Conservation (phyloP, 2,888 invertebrate genomes). For the Pachymerium ferrugineum region DNA sequence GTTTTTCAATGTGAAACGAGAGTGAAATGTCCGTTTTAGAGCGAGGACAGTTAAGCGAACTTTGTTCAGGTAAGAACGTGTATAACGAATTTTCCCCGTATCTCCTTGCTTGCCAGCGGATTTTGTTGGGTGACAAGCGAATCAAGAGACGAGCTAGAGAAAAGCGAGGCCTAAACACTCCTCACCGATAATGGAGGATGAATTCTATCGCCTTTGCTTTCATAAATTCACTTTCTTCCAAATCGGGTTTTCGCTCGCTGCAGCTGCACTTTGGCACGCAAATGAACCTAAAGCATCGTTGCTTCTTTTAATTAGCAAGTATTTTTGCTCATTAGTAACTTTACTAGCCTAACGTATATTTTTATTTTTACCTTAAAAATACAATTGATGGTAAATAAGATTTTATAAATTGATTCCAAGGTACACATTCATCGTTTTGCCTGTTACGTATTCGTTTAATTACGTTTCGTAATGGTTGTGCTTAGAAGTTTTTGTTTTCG, state of each 20-base stretch:
- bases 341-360: neutral
- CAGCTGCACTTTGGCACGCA: neutral
- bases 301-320: neutral
- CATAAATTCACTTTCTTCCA: conserved; percentile 21
- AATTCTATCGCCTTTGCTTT: conserved; percentile 18
- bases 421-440: no score
- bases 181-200: conserved; percentile 21
- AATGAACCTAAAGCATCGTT: neutral
- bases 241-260: conserved; percentile 14
- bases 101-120: neutral
- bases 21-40: neutral
- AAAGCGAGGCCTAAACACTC: conserved; percentile 21
- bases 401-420: no score
- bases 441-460: no score
- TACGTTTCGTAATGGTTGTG: no score
- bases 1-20: neutral
- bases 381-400: no score
- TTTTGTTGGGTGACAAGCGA: conserved; percentile 1
- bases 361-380: no score
- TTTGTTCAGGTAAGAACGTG: neutral
- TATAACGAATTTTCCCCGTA: neutral
- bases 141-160: neutral
- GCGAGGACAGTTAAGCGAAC: neutral
- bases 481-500: no score
- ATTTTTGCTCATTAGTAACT: no score